Conservation (phyloP, 2,113 vertebrate species). For the Nyctereutes procyonoides region DNA sequence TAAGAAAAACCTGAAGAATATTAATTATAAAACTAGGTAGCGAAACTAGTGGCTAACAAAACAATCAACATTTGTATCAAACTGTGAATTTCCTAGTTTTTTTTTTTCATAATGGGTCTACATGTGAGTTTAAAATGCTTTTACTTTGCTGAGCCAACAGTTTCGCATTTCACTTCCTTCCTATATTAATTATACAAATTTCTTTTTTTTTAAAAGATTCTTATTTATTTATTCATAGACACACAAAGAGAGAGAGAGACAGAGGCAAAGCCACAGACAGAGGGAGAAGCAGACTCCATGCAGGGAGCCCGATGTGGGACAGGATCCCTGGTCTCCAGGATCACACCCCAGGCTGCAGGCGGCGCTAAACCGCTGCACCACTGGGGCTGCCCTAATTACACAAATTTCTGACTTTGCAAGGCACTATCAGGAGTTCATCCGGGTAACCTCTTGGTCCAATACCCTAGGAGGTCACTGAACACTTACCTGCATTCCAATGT, state of each 20-base stretch:
- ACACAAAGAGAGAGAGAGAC: too few relatives aligned
- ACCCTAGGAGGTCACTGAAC: neutral
- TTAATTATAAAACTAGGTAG: conserved; percentile 48
- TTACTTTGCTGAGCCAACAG: conserved; percentile 50
- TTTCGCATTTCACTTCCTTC: conserved; percentile 13
- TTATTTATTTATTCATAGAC: too few relatives aligned
- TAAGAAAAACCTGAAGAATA: conserved; percentile 47
- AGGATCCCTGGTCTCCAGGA: too few relatives aligned
- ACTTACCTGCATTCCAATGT: conserved; percentile 93
- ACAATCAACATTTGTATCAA: conserved; percentile 10
- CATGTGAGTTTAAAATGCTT: conserved; percentile 37
- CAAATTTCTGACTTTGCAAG: neutral
- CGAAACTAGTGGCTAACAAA: conserved; percentile 46
- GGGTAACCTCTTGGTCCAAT: neutral
- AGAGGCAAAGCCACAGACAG: too few relatives aligned
- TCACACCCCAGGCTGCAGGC: too few relatives aligned
- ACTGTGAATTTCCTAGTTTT: neutral
- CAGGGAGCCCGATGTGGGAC: too few relatives aligned
- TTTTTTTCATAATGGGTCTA: neutral
- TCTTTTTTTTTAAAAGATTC: neutral
- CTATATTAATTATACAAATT: neutral
- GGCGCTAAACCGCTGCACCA: too few relatives aligned
- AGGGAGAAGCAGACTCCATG: too few relatives aligned
- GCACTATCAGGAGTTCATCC: neutral
- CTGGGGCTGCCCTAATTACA: neutral